Evolutionary conservation across 2,113 vertebrate species (phyloP), one percentile per base, ranked within the genome.

Genomic region (Antigone vipio): DNA sequence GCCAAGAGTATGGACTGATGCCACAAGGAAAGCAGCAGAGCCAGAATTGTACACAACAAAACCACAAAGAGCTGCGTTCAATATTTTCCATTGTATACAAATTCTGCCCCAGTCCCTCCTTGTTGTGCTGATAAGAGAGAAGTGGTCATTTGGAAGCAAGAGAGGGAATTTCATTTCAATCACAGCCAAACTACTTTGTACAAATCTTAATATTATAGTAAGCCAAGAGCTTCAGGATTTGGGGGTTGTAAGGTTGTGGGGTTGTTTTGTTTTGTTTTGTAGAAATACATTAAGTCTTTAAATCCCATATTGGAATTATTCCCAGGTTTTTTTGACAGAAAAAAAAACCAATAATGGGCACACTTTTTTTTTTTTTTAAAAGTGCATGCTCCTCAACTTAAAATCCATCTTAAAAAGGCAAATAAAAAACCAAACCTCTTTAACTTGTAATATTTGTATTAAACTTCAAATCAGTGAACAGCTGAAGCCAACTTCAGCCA

Each of bases 201-300:
- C 22, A 62, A 55, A 30, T 11, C 94, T 50, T 63, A 63, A 50
- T 59, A 23, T 59, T 72, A 62, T 26, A 88, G 23, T 35, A 94
- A 92, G 27, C 47, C 53, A 88, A 63, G 32, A 71, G 21, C 53
- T 85, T 88, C 17, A 86, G 23, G 5, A 85, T 58, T n/a, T 50
- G 26, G 4, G 9, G 10, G 5, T 20, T 81, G 17, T 12, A 35
- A 9, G 9, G 11, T 26, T 94, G 34, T 38, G 7, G 5, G 1
- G 24, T 52, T 52, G 24, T 52, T 29, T 45, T 47, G 11, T 15
- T 80, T 64, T 91, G 9, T 60, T 91, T 91, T 34, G 6, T 50
- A 72, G 14, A 92, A 95, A 89, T 83, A 50, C 26, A 92, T 38
- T 64, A 88, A 73, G 52, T 77, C 30, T 86, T 32, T 88, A 81